These are phyloP conservation scores for Caracal caracal DNA, from an alignment of 2,113 vertebrate species.

Conservation along the genomic window DNA sequence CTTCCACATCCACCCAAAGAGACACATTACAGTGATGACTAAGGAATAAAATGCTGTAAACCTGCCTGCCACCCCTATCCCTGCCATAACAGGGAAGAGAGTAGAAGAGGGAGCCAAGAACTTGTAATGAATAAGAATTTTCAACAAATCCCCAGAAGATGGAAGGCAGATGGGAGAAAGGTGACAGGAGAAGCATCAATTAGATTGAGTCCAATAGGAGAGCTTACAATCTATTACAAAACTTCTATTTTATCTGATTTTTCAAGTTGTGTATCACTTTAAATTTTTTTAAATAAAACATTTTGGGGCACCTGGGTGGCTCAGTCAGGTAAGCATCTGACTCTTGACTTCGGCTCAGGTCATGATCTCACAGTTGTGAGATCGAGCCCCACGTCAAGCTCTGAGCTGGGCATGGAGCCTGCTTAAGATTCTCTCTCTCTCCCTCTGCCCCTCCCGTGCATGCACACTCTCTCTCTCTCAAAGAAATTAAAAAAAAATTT, in stretches of 20 bases:
- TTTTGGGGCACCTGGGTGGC: not conserved
- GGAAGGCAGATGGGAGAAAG: not conserved
- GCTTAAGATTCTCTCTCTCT: no score
- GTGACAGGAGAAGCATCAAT: not conserved
- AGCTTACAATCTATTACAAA: not conserved
- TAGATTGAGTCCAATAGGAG: not conserved
- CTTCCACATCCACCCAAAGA: not conserved
- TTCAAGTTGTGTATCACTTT: conserved; percentile 25
- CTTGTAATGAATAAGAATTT: conserved; percentile 33
- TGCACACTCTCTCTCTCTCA: no score
- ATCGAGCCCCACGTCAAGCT: no score
- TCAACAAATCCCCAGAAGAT: conserved; percentile 24
- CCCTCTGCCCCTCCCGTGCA: no score
- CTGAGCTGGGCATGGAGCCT: no score
- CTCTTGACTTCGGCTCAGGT: no score
- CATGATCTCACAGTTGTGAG: no score
- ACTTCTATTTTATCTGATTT: conserved; percentile 37
- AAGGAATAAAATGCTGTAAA: not conserved
- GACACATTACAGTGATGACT: not conserved
- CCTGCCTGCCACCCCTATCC: not conserved
- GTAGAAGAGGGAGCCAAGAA: not conserved
- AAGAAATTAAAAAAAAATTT: no score
- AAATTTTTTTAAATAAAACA: not conserved
- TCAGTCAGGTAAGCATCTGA: no score
- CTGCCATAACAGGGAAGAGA: not conserved